Evolutionary conservation across 2,888 invertebrate species (phyloP), one percentile per base, ranked within the genome.

Genomic region (Drosophila borborema): DNA sequence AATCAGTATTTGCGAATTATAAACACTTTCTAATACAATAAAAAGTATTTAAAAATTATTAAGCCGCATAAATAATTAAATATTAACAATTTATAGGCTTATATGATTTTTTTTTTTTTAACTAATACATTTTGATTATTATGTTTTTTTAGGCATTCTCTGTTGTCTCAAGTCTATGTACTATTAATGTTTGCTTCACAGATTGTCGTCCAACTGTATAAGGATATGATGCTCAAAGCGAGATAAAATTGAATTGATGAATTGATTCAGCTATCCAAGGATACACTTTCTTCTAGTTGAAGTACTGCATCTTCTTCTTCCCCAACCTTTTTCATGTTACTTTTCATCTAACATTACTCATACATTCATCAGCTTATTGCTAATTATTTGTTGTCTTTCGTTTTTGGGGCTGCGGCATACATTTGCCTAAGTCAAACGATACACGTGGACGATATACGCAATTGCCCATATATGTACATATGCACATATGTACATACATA

Each of bases 401-500:
- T 49, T n/a, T 40, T 40, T 16, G 10, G 10, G 14, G 2, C 8
- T n/a, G 31, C 4, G 31, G 23, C 16, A 8, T 2, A n/a, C 34
- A 31, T 3, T 18, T 28, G 36, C 14, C 34, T 23, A 34, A 23
- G 14, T 14, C 28, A 28, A 45, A 12, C 36, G 46, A 31, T 60
- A 64, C 63, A 40, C 40, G 54, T 55, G 54, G n/a, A 31, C 34
- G 64, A 63, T 64, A 49, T 64, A 4, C 41, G 53, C 20, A 61
- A 61, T 61, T 46, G 9, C 31, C 36, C 45, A 65, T 23, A 61
- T 18, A 38, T 16, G 38, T 41, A 41, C 2, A n/a, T 36, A 34
- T 34, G 9, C 54, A 12, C 23, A 7, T 36, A 36, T 36, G 36
- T 36, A 38, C 12, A 12, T 36, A 10, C 3, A 4, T 36, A 12